A percentile compares a stretch with the other conserved stretches of the same genome.
Evolutionary conservation across 2,888 invertebrate genomes (phyloP).

Genomic region (Drosophila peninsularis): DNA sequence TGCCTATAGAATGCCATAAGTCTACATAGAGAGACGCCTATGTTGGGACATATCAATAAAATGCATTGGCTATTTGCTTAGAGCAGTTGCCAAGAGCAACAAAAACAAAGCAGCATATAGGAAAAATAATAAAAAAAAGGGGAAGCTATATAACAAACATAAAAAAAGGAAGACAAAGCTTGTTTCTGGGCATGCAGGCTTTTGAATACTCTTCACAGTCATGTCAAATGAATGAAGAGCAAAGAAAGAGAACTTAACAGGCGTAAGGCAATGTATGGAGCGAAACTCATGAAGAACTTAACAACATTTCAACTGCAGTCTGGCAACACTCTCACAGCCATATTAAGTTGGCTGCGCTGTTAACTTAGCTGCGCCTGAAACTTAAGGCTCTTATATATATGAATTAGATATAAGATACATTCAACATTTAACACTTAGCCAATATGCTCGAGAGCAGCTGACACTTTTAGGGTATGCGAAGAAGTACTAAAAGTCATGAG

Average conservation of each 20-base stretch:
- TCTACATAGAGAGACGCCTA: slow-evolving; percentile 2
- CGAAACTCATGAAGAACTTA: too few species aligned
- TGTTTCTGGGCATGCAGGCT: neutral
- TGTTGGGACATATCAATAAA: slow-evolving; percentile 35
- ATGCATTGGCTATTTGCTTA: slow-evolving; percentile 42
- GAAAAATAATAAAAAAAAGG: slow-evolving; percentile 10
- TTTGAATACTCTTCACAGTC: slow-evolving; percentile 15
- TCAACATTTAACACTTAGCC: neutral
- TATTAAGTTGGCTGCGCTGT: neutral
- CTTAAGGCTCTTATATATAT: neutral
- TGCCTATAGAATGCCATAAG: neutral
- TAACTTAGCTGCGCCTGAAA: slow-evolving; percentile 14
- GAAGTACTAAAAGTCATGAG: slow-evolving; percentile 72
- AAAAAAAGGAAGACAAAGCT: slow-evolving; percentile 8
- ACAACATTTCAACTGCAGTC: neutral
- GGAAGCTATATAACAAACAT: slow-evolving; percentile 42
- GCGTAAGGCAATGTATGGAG: too few species aligned
- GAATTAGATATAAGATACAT: neutral
- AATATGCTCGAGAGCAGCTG: slow-evolving; percentile 7
- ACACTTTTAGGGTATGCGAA: slow-evolving; percentile 21
- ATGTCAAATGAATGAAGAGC: too few species aligned
- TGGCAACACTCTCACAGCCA: slow-evolving; percentile 1
- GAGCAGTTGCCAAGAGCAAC: slow-evolving; percentile 43
- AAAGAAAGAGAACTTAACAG: too few species aligned
- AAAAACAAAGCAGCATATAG: slow-evolving; percentile 24